phyloP scores from a whole-genome alignment of 2,113 vertebrate species.

The Anarhynchus alexandrinus region DNA sequence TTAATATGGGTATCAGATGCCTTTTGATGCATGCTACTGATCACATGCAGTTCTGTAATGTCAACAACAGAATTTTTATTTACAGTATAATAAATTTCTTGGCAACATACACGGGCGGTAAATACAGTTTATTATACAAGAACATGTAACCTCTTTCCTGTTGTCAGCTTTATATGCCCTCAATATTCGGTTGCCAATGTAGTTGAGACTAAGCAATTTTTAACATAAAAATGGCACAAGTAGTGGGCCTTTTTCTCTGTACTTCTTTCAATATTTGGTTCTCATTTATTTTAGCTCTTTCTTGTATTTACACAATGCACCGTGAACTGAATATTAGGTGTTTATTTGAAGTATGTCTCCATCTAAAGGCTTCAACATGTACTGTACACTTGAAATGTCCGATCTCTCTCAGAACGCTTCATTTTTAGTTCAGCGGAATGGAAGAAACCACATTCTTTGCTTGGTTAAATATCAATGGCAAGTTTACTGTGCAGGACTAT shows the following conservation, averaged over 20 bases:
- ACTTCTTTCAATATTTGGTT: constrained; percentile 42
- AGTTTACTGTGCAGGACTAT: not conserved
- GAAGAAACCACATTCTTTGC: not conserved
- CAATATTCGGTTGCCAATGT: constrained; percentile 34
- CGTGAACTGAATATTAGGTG: constrained; percentile 8
- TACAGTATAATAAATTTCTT: constrained; percentile 54
- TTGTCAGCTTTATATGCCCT: constrained; percentile 43
- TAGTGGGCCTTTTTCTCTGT: not conserved
- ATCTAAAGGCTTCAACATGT: constrained; percentile 84
- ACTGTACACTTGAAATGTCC: constrained; percentile 31
- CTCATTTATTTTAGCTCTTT: constrained; percentile 20
- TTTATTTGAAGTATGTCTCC: constrained; percentile 91
- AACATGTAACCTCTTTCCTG: constrained; percentile 55
- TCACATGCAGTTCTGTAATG: constrained; percentile 42
- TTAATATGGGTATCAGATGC: constrained; percentile 66
- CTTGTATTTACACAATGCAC: constrained; percentile 45
- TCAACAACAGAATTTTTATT: constrained; percentile 68
- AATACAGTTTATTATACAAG: constrained; percentile 52
- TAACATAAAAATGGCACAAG: constrained; percentile 17
- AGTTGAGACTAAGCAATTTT: constrained; percentile 46
- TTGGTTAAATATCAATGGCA: not conserved
- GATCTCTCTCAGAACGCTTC: not conserved
- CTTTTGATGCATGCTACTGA: constrained; percentile 69
- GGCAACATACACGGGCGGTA: constrained; percentile 31
- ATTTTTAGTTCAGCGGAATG: not conserved